These are phyloP conservation scores for Paracanthobrama guichenoti DNA, from an alignment of 2,113 vertebrate genomes.

Conservation along the genomic window DNA sequence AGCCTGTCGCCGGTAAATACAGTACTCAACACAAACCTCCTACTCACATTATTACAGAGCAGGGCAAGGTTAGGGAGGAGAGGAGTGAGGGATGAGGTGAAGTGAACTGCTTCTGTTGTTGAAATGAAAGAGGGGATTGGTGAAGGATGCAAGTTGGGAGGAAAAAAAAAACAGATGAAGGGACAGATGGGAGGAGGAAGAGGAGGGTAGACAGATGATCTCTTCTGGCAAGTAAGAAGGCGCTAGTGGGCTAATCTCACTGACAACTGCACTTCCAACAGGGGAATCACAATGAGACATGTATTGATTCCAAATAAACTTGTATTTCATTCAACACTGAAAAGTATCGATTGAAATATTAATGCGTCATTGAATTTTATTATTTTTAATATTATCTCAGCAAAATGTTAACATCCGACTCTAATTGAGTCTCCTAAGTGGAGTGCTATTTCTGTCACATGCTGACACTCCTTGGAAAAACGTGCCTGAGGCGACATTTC, in stretches of 20 bases:
- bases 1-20: constrained; percentile 54
- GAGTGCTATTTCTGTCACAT: too few relatives aligned
- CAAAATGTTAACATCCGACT: too few relatives aligned
- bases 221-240: background rate
- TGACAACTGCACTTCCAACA: background rate
- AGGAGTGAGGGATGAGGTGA: constrained; percentile 15
- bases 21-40: constrained; percentile 53
- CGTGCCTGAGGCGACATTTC: too few relatives aligned
- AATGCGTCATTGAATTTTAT: too few relatives aligned
- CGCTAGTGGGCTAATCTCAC: background rate
- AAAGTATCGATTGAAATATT: background rate
- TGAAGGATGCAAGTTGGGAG: background rate
- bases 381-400: too few relatives aligned
- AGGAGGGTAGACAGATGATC: constrained; percentile 30
- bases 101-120: constrained; percentile 12
- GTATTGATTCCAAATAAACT: background rate
- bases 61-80: constrained; percentile 21
- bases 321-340: background rate
- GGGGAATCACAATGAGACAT: background rate
- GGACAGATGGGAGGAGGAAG: constrained; percentile 35
- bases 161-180: constrained; percentile 22
- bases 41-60: constrained; percentile 49
- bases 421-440: too few relatives aligned
- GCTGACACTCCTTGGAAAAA: too few relatives aligned
- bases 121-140: constrained; percentile 1